Evolutionary conservation across 2,888 invertebrate species (phyloP).

Genomic region (Stenurella melanura): DNA sequence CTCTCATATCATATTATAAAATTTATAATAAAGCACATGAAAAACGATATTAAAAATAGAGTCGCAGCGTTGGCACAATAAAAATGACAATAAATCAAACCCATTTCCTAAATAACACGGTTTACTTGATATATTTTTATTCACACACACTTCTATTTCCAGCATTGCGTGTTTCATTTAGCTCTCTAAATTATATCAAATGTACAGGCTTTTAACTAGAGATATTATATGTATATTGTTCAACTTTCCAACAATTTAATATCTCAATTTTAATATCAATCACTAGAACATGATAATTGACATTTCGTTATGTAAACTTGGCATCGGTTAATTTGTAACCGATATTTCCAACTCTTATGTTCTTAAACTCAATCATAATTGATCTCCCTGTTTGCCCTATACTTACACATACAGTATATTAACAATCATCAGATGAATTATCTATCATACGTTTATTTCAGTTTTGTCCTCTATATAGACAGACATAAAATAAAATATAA

Average conservation of each 20-base stretch:
- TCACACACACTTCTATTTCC: constrained; percentile 49
- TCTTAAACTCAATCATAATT: too few species aligned
- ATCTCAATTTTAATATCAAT: not conserved
- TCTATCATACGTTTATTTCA: too few species aligned
- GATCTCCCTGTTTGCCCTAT: too few species aligned
- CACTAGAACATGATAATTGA: too few species aligned
- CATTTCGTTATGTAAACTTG: too few species aligned
- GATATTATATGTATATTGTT: not conserved
- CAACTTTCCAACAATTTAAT: not conserved
- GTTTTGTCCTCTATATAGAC: too few species aligned
- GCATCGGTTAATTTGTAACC: too few species aligned
- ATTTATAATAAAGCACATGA: constrained; percentile 56
- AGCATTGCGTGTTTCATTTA: constrained; percentile 44
- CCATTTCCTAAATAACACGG: constrained; percentile 63
- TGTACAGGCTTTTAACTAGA: constrained; percentile 10
- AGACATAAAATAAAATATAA: too few species aligned
- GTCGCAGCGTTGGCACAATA: constrained; percentile 64
- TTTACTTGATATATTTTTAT: constrained; percentile 59
- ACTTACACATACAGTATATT: too few species aligned
- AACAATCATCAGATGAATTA: too few species aligned
- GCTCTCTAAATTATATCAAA: constrained; percentile 34
- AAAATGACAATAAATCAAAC: constrained; percentile 65
- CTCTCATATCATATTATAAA: constrained; percentile 43
- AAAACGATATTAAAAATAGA: constrained; percentile 63
- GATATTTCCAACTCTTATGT: too few species aligned